phyloP scores from a whole-genome alignment of 1,140 invertebrate genomes.

The Drosophila bocqueti region DNA sequence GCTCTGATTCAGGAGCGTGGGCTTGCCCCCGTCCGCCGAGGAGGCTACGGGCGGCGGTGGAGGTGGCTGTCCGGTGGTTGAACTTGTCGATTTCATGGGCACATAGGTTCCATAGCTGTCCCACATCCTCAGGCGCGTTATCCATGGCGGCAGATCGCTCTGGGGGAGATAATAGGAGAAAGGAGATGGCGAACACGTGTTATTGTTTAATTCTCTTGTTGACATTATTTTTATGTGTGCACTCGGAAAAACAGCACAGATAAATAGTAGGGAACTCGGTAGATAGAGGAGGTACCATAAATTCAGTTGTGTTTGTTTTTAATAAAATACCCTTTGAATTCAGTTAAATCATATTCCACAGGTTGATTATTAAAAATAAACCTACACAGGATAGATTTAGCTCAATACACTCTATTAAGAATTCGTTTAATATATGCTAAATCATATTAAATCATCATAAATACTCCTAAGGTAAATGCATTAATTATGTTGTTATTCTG shows the following conservation, averaged over 20 bases:
- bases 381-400: too few species aligned
- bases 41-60: conserved; percentile 77
- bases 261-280: neutral
- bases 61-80: conserved; percentile 78
- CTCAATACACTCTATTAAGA: too few species aligned
- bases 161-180: conserved; percentile 26
- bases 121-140: conserved; percentile 87
- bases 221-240: conserved; percentile 52
- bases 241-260: conserved; percentile 6
- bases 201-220: conserved; percentile 68
- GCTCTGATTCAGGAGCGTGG: conserved; percentile 70
- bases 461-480: neutral
- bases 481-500: neutral
- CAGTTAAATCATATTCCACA: neutral
- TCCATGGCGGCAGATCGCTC: conserved; percentile 85
- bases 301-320: too few species aligned
- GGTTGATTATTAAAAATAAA: neutral
- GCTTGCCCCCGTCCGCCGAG: conserved; percentile 72
- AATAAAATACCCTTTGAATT: too few species aligned
- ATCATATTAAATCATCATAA: too few species aligned
- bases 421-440: too few species aligned
- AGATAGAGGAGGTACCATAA: neutral
- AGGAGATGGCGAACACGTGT: conserved; percentile 22
- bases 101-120: conserved; percentile 86
- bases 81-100: conserved; percentile 78